Evolutionary conservation across 2,888 invertebrate genomes (phyloP), one percentile per base, ranked within the genome.

Genomic region (Thera britannica): DNA sequence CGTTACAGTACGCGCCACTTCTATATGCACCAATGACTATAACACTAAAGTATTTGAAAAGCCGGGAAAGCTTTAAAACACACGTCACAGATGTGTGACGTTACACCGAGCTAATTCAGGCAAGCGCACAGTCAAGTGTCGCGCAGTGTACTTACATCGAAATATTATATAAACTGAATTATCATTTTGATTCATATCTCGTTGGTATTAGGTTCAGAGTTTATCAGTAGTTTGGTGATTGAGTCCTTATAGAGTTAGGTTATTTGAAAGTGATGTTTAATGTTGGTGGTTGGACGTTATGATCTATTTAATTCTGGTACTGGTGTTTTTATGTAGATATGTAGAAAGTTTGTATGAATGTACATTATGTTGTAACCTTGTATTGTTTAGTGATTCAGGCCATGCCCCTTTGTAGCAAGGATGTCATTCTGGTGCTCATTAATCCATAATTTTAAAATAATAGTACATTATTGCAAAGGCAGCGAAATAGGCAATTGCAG

Each of bases 121-220:
- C 12, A 51, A 51, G 35, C 8, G 52, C 52, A 41, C 52, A 23
- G 44, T 46, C 23, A 2, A 54, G 52, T 61, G 61, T 6, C 36
- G 62, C 48, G 62, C 46, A 62, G 35, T 49, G 48, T 56, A 56
- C 6, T 56, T 35, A 34, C 44, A 38, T 11, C 7, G 41, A 41
- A 61, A 41, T 56, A 12, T 41, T 56, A 12, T 41, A 54, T 52
- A 34, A 3, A 46, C 44, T 35, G 11, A 8, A 0, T 34, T 49
- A 23, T 36, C 0, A 46, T 59, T 55, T 65, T 59, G 48, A 55
- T 51, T 41, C 55, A 2, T 55, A 36, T 12, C 23, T 38, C 23
- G 65, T 65, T 55, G 62, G 55, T 46, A 54, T 46, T 48, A 41
- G 65, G 55, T 65, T 56, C 60, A 61, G 51, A 60, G 49, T 57